Conservation (phyloP, 2,113 vertebrate species). For the Ceyx margarethae region DNA sequence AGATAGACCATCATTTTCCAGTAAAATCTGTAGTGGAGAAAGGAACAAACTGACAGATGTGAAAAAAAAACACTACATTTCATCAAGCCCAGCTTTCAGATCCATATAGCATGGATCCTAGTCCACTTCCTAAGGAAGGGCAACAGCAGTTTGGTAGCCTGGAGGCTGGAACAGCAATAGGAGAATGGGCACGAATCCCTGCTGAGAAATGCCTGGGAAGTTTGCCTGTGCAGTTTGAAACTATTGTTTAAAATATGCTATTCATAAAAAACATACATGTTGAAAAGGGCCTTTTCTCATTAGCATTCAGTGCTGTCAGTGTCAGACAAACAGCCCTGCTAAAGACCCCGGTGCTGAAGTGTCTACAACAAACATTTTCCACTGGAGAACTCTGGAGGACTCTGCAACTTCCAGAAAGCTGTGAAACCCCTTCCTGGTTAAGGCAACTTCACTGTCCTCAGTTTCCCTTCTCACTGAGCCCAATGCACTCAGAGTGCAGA, state of each 20-base stretch:
- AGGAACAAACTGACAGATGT: background rate
- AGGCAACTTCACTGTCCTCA: background rate
- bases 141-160: background rate
- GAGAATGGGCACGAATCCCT: background rate
- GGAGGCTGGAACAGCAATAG: background rate
- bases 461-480: background rate
- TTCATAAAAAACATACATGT: background rate
- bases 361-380: background rate
- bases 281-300: background rate
- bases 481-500: background rate
- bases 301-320: background rate
- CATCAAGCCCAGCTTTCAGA: background rate
- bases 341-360: background rate
- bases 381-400: background rate
- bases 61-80: background rate
- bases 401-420: background rate
- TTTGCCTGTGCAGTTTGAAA: background rate
- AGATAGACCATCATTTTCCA: background rate
- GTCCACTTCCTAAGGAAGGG: background rate
- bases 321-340: background rate
- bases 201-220: background rate
- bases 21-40: background rate
- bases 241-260: background rate
- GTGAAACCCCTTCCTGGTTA: background rate
- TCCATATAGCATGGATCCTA: background rate